Conservation (phyloP, 2,797 vertebrate species). For the Semotilus atromaculatus region DNA sequence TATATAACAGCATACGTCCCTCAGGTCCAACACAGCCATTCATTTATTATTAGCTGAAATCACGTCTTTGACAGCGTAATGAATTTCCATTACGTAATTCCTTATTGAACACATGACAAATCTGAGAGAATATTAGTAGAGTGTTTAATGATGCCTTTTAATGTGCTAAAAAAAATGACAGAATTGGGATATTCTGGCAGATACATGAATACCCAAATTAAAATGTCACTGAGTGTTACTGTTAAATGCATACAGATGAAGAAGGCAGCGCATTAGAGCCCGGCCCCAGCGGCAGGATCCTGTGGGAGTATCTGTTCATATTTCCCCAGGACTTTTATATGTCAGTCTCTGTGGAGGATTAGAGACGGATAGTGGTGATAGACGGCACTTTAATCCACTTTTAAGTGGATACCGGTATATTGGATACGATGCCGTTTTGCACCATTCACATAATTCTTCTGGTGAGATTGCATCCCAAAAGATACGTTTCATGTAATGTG, state of each 20-base stretch:
- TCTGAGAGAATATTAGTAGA: slow-evolving; percentile 34
- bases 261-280: slow-evolving; percentile 14
- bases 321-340: slow-evolving; percentile 14
- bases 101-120: slow-evolving; percentile 26
- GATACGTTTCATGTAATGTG: background rate
- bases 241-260: slow-evolving; percentile 35
- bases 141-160: slow-evolving; percentile 42
- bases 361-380: slow-evolving; percentile 12
- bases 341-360: slow-evolving; percentile 11
- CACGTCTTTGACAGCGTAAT: slow-evolving; percentile 14
- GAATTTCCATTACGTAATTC: slow-evolving; percentile 37
- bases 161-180: slow-evolving; percentile 27
- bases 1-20: slow-evolving; percentile 9
- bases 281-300: background rate
- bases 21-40: slow-evolving; percentile 11
- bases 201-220: slow-evolving; percentile 33
- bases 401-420: slow-evolving; percentile 8
- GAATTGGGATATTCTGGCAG: slow-evolving; percentile 19
- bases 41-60: slow-evolving; percentile 32
- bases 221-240: slow-evolving; percentile 34
- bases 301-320: slow-evolving; percentile 6
- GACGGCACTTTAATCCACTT: slow-evolving; percentile 15
- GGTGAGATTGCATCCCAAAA: background rate
- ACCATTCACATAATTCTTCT: background rate
- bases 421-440: background rate